Conservation (phyloP, 2,888 invertebrate genomes). For the Gastracanthus pulcherrimus region DNA sequence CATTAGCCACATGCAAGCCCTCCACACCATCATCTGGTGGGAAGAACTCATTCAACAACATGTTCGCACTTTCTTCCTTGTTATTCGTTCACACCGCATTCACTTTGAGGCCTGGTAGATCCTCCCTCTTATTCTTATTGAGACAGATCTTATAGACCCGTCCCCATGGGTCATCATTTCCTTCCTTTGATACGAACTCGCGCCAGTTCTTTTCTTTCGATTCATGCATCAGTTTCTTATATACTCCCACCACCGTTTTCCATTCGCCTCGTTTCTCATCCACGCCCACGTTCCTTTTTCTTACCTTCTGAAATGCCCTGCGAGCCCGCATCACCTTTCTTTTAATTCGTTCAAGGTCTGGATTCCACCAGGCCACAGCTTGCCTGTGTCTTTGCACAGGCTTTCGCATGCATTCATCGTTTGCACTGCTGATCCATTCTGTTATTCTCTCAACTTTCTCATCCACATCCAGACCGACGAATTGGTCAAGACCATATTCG, state of each 20-base stretch:
- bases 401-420: neutral
- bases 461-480: neutral
- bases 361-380: neutral
- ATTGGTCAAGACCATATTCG: neutral
- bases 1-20: too few species aligned
- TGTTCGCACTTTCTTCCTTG: neutral
- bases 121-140: neutral
- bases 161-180: neutral
- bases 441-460: neutral
- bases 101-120: neutral
- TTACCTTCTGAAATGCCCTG: slow-evolving; percentile 76
- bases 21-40: neutral
- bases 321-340: neutral
- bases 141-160: neutral
- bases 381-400: neutral
- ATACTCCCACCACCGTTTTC: neutral
- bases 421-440: neutral
- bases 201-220: neutral
- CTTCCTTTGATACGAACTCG: neutral
- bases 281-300: neutral
- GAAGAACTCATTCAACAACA: neutral
- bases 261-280: neutral
- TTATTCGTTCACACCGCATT: neutral
- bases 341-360: neutral
- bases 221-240: neutral